phyloP scores from a whole-genome alignment of 2,797 vertebrate genomes.

The Spea hammondii region DNA sequence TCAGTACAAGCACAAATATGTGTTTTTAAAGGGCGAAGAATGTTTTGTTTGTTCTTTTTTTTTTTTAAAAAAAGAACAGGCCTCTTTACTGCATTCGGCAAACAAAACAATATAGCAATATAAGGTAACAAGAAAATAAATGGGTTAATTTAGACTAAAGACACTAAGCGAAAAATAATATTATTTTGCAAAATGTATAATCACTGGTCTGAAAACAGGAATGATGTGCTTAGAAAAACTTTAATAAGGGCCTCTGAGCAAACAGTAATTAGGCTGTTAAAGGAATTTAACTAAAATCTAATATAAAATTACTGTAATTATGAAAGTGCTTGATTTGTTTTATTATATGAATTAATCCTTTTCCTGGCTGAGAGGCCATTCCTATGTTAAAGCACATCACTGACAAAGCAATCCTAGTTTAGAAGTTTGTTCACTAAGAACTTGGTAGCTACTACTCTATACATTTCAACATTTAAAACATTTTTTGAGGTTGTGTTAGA shows the following conservation, averaged over 20 bases:
- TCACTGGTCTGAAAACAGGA: conserved; percentile 2
- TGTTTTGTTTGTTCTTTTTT: too few relatives aligned
- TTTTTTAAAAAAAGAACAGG: too few relatives aligned
- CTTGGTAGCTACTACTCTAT: too few relatives aligned
- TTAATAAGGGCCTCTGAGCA: conserved; percentile 19
- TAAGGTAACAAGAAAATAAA: conserved; percentile 46
- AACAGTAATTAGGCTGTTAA: conserved; percentile 37
- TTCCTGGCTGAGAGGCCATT: conserved; percentile 1
- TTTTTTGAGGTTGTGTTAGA: too few relatives aligned
- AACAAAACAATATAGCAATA: not conserved
- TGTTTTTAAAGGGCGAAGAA: too few relatives aligned
- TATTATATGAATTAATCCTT: conserved; percentile 13
- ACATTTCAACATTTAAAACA: too few relatives aligned
- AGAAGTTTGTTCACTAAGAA: too few relatives aligned
- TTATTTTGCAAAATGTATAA: conserved; percentile 33
- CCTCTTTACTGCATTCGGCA: too few relatives aligned
- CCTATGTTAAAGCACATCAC: too few relatives aligned
- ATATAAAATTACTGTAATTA: conserved; percentile 31
- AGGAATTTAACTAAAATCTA: conserved; percentile 34
- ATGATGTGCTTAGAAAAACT: conserved; percentile 15
- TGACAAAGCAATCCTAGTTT: too few relatives aligned
- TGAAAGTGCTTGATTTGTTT: conserved; percentile 5
- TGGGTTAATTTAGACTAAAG: conserved; percentile 30
- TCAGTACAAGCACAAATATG: too few relatives aligned
- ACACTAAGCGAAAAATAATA: conserved; percentile 30